Evolutionary conservation across 2,888 invertebrate species (phyloP), one percentile per base, ranked within the genome.

Genomic region (Cybosia mesomella): DNA sequence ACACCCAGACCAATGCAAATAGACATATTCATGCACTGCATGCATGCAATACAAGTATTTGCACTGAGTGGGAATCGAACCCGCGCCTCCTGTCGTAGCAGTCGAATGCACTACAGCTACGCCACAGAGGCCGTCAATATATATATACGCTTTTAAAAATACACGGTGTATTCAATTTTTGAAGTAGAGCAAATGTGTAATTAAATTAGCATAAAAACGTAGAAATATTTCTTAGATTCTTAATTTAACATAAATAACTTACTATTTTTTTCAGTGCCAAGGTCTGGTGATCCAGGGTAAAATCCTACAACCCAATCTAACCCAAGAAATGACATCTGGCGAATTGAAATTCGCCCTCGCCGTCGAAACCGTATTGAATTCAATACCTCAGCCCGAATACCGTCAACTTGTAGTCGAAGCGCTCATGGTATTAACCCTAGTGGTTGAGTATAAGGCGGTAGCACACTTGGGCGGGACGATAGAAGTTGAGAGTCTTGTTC

Each of bases 271-370:
- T 18, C 83, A 94, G 97, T 99, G 99, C 85, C 98, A 98, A 95
- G 99, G 99, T 2, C 94, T 99, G 66, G 97, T 98, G 11, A 98
- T 99, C 75, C 98, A 99, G 89, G 98, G 98, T 1, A 97, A 98
- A 88, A 96, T 98, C 34, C 93, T 99, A 28, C 98, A 98, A 66
- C 98, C 98, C 85, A 98, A 98, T 91, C 95, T 99, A 64, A 99
- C 99, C 0, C 98, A 98, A 94, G 99, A 99, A 96, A 99, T 99
- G 99, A 99, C 99, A 0, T 97, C 99, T 0, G 99, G 99, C 57
- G 99, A 99, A 93, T 93, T 99, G 82, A 99, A 99, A 94, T 99
- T 99, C 92, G 99, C 99, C 0, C 95, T 99, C 21, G 98, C 98
- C 67, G 99, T 99, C 0, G 99, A 99, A 93, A 98, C 98, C 2